These are phyloP conservation scores for Cromileptes altivelis DNA, from an alignment of 2,113 vertebrate genomes.

Conservation along the genomic window DNA sequence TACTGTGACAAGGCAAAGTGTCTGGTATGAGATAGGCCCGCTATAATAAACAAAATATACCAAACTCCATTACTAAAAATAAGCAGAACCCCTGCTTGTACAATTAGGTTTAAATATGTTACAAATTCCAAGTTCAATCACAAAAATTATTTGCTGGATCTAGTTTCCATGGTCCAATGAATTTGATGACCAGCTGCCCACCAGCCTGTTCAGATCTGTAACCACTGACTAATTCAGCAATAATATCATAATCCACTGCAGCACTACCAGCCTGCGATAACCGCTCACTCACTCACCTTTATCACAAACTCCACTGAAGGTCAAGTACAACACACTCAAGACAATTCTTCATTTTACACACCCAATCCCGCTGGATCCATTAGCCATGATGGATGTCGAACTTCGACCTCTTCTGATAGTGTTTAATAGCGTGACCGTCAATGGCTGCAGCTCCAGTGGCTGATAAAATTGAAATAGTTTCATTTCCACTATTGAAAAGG, in stretches of 20 bases:
- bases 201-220: not conserved
- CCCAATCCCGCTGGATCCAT: constrained; percentile 30
- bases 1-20: no score
- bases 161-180: not conserved
- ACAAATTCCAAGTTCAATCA: no score
- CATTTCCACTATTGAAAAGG: not conserved
- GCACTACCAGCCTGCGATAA: not conserved
- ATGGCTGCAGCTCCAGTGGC: not conserved
- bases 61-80: no score
- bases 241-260: not conserved
- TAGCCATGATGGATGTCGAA: constrained; percentile 36
- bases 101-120: not conserved
- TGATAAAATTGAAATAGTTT: constrained; percentile 11
- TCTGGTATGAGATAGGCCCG: no score
- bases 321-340: constrained; percentile 48
- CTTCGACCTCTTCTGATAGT: constrained; percentile 32
- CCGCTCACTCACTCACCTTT: constrained; percentile 19
- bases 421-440: constrained; percentile 38
- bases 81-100: not conserved
- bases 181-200: not conserved
- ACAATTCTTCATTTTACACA: constrained; percentile 41
- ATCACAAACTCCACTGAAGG: constrained; percentile 51
- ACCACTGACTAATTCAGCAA: not conserved
- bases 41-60: no score
- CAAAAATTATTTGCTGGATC: no score